Conservation (phyloP, 2,888 invertebrate species). For the Ommatoiulus sabulosus region DNA sequence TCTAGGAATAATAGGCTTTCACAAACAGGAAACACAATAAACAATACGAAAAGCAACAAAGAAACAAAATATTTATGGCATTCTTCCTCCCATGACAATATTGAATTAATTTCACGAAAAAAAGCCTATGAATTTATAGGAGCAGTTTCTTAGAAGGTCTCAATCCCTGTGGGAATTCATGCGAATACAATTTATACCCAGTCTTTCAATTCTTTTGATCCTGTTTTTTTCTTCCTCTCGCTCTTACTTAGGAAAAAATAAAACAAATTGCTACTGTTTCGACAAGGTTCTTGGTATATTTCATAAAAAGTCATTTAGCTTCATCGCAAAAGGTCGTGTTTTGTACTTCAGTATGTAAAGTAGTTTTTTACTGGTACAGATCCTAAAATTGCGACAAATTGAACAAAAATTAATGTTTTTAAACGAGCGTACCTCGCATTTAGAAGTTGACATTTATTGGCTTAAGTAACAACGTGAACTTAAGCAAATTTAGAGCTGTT, state of each 20-base stretch:
- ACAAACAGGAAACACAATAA: neutral
- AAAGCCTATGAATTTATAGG: conserved; percentile 3
- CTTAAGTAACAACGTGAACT: no score
- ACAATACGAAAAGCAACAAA: neutral
- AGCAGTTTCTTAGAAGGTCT: neutral
- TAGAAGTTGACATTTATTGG: no score
- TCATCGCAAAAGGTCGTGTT: no score
- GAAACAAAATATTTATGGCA: neutral
- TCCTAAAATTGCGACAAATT: no score
- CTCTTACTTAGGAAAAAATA: neutral
- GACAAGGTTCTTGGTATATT: no score
- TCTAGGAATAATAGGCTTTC: neutral
- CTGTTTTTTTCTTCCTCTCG: neutral
- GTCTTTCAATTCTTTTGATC: neutral
- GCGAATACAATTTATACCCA: neutral
- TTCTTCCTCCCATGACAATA: neutral
- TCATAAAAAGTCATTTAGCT: no score
- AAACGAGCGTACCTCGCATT: no score
- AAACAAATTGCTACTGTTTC: no score
- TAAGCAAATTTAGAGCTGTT: no score
- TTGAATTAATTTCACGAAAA: neutral
- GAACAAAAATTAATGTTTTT: no score
- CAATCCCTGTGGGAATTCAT: neutral
- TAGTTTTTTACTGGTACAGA: no score
- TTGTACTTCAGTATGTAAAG: no score